Conservation (phyloP, 2,797 vertebrate genomes). For the Poeciliopsis presidionis region DNA sequence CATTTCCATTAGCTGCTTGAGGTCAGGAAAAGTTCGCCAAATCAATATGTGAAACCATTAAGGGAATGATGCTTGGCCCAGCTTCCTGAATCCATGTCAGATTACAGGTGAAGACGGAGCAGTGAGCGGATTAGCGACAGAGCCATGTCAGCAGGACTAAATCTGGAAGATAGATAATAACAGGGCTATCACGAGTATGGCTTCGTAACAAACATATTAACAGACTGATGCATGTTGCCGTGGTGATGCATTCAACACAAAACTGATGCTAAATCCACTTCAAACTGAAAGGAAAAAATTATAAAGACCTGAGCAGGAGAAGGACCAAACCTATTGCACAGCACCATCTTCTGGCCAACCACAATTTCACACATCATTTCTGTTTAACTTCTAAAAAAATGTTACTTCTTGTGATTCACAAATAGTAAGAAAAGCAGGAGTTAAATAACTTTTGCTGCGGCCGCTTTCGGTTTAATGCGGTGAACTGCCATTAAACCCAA, state of each 20-base stretch:
- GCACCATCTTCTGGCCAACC: conserved; percentile 28
- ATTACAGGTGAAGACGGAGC: conserved; percentile 39
- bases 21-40: conserved; percentile 23
- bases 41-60: conserved; percentile 39
- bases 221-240: conserved; percentile 5
- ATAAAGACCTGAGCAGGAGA: background rate
- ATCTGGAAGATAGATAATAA: conserved; percentile 65
- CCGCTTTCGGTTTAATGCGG: background rate
- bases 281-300: background rate
- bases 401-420: background rate
- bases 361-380: background rate
- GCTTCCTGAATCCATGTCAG: conserved; percentile 31
- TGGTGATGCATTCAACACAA: background rate
- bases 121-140: conserved; percentile 62
- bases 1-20: background rate
- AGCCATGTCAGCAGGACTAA: conserved; percentile 39
- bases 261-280: background rate
- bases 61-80: conserved; percentile 27
- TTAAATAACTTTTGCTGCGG: background rate
- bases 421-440: background rate
- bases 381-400: background rate
- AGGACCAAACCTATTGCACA: background rate
- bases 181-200: conserved; percentile 49
- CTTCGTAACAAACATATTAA: conserved; percentile 38
- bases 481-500: background rate